A percentile compares a stretch with the other conserved stretches of the same genome.
These are phyloP conservation scores for Ptychodera flava DNA, from an alignment of 35 echinoderm and acorn worm species.

Conservation along the genomic window DNA sequence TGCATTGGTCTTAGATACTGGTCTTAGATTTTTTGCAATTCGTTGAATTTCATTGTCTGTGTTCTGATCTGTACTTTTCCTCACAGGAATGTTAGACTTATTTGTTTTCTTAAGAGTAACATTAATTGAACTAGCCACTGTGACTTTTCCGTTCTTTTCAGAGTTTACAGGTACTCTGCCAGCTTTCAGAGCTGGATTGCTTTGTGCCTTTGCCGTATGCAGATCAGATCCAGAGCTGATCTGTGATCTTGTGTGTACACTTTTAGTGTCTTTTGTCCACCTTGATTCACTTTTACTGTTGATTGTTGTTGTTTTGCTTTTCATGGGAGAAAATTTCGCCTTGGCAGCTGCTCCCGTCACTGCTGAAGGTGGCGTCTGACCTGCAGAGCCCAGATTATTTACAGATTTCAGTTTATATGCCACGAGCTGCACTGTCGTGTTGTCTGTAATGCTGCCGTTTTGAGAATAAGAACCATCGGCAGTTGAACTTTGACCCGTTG, in stretches of 20 bases:
- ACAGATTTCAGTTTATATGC: neutral
- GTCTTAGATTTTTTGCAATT: constrained; percentile 12
- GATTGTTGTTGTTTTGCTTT: too few species aligned
- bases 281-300: too few species aligned
- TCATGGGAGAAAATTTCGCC: too few species aligned
- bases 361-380: too few species aligned
- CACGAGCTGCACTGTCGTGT: neutral
- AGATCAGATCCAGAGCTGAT: neutral
- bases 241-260: too few species aligned
- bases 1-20: neutral
- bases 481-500: neutral
- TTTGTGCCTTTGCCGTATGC: neutral
- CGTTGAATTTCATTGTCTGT: constrained; percentile 6
- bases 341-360: too few species aligned
- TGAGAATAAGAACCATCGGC: neutral
- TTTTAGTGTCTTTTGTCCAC: too few species aligned
- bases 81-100: neutral
- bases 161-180: neutral
- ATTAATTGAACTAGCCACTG: neutral
- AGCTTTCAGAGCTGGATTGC: neutral
- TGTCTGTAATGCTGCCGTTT: neutral
- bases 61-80: neutral
- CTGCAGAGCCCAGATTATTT: neutral
- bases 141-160: neutral
- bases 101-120: neutral